These are phyloP conservation scores for Eristalis pertinax DNA, from an alignment of 2,888 invertebrate genomes.

Conservation along the genomic window DNA sequence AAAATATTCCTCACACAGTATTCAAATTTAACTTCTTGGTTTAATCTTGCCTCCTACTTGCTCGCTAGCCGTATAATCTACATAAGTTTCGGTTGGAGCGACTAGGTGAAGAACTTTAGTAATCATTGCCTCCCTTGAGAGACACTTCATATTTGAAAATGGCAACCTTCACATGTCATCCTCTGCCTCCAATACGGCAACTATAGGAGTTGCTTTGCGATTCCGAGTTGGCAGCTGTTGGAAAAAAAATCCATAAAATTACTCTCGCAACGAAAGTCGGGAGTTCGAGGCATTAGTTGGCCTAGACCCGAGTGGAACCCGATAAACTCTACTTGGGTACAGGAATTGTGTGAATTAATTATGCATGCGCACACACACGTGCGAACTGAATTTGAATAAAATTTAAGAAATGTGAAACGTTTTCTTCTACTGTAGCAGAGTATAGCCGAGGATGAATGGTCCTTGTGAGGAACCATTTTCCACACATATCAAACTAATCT, in stretches of 20 bases:
- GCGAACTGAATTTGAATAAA: conserved; percentile 16
- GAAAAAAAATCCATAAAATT: background rate
- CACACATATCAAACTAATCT: background rate
- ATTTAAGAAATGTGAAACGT: background rate
- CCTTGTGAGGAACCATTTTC: background rate
- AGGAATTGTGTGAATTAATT: conserved; percentile 12
- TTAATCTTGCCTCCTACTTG: background rate
- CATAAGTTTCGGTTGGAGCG: no score
- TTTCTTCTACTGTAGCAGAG: background rate
- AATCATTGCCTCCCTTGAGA: background rate
- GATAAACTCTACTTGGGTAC: background rate
- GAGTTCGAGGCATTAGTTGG: background rate
- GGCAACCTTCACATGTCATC: background rate
- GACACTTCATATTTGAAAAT: background rate
- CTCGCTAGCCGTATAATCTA: background rate
- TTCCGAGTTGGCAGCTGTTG: background rate
- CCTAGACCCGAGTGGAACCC: background rate
- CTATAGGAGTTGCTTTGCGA: background rate
- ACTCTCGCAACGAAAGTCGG: background rate
- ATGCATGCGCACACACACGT: conserved; percentile 5
- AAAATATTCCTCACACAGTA: no score
- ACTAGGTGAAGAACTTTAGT: background rate
- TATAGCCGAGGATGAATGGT: background rate
- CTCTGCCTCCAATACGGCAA: background rate
- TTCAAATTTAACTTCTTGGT: background rate